These are phyloP conservation scores for Sebastes oblongus DNA, from an alignment of 2,797 vertebrate species.

Conservation along the genomic window DNA sequence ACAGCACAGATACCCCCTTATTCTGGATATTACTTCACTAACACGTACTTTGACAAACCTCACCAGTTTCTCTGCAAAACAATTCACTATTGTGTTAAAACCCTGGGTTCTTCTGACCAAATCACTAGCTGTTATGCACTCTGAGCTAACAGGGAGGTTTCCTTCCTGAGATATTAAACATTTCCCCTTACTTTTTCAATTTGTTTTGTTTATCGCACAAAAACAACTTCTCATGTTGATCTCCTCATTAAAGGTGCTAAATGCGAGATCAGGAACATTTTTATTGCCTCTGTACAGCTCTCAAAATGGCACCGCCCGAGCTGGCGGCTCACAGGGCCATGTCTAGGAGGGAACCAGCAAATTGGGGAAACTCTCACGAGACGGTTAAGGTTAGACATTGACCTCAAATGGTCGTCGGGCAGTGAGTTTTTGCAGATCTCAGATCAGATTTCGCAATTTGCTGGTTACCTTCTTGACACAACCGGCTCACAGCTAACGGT, in stretches of 20 bases:
- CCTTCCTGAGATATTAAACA: neutral
- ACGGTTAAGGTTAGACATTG: no score
- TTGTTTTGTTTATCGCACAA: slow-evolving; percentile 4
- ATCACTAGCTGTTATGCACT: neutral
- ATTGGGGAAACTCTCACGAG: no score
- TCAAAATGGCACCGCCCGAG: neutral
- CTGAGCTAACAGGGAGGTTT: neutral
- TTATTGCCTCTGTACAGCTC: neutral
- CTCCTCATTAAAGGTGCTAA: neutral
- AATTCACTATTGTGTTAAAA: neutral
- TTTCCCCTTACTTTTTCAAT: neutral
- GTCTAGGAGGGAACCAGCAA: no score
- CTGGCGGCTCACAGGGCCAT: no score
- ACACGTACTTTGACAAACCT: neutral
- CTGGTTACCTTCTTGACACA: no score
- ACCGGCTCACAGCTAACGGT: no score
- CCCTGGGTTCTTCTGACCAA: neutral
- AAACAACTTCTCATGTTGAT: neutral
- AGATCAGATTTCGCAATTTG: no score
- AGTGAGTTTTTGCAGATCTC: no score
- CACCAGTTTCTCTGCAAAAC: neutral
- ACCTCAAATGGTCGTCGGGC: no score
- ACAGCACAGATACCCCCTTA: neutral
- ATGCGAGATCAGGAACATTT: neutral
- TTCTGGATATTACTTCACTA: neutral